Evolutionary conservation across 2,113 vertebrate species (phyloP).

Genomic region (Melozone crissalis): DNA sequence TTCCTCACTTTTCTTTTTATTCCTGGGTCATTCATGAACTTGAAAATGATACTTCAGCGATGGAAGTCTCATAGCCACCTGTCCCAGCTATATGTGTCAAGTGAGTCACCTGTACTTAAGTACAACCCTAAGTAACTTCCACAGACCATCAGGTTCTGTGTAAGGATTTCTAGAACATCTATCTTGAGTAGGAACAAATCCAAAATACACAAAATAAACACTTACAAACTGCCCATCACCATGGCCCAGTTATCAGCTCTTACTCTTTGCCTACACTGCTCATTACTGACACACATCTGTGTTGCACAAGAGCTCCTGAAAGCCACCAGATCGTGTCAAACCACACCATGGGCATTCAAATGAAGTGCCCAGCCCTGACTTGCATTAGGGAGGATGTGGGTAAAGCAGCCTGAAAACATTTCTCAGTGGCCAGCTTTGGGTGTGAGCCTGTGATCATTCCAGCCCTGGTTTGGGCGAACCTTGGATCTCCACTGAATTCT

Average conservation of each 20-base stretch:
- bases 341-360: background rate
- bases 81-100: background rate
- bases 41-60: background rate
- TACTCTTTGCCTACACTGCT: background rate
- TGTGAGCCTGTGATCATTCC: background rate
- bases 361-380: background rate
- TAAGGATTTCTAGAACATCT: background rate
- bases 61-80: background rate
- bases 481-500: background rate
- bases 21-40: background rate
- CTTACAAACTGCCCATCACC: background rate
- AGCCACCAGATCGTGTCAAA: background rate
- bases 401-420: background rate
- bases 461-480: background rate
- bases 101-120: background rate
- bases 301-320: background rate
- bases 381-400: background rate
- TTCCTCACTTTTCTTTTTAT: background rate
- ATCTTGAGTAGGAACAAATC: background rate
- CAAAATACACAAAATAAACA: constrained; percentile 3
- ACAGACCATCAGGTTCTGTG: background rate
- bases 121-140: background rate
- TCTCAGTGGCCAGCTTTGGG: background rate
- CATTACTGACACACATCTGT: background rate
- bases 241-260: background rate